A percentile compares a stretch with the other conserved stretches of the same genome.
These are phyloP conservation scores for Sabellastarte sp. DNA, from an alignment of 2,888 invertebrate species.

Conservation along the genomic window DNA sequence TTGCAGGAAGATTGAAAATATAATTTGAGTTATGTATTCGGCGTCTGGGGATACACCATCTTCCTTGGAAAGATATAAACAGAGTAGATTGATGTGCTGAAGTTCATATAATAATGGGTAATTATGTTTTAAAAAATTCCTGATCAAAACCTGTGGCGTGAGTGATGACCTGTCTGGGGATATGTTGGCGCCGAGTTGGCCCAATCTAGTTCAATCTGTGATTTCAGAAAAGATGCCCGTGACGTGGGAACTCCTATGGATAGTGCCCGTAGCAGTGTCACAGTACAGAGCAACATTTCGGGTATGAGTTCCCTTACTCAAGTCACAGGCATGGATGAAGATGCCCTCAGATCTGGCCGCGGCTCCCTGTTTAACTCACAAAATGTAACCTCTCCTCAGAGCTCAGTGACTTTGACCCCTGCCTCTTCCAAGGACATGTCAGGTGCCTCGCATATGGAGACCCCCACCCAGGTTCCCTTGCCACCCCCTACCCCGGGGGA, in stretches of 20 bases:
- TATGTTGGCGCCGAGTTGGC: too few species aligned
- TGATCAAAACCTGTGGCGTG: too few species aligned
- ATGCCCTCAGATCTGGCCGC: conserved; percentile 36
- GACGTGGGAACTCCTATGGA: conserved; percentile 36
- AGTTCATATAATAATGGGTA: too few species aligned
- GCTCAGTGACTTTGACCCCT: conserved; percentile 42
- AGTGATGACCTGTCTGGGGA: too few species aligned
- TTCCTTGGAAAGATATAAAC: too few species aligned
- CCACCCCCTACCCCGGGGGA: conserved; percentile 39
- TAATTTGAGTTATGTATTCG: too few species aligned
- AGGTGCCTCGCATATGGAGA: conserved; percentile 12
- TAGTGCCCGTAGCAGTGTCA: conserved; percentile 12
- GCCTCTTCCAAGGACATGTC: conserved; percentile 19
- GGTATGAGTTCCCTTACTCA: conserved; percentile 8
- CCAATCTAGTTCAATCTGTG: too few species aligned
- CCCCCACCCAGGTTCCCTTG: conserved; percentile 45
- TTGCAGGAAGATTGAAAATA: too few species aligned
- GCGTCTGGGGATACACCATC: too few species aligned
- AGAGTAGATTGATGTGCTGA: too few species aligned
- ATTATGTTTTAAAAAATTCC: too few species aligned
- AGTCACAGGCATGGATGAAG: conserved; percentile 40
- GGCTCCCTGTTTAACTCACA: conserved; percentile 27
- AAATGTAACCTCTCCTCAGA: conserved; percentile 21
- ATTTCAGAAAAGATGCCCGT: neutral
- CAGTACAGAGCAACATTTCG: conserved; percentile 44